A percentile compares a stretch with the other conserved stretches of the same genome.
Evolutionary conservation across 2,113 vertebrate species (phyloP).

Genomic region (Dendrocopos noguchii): DNA sequence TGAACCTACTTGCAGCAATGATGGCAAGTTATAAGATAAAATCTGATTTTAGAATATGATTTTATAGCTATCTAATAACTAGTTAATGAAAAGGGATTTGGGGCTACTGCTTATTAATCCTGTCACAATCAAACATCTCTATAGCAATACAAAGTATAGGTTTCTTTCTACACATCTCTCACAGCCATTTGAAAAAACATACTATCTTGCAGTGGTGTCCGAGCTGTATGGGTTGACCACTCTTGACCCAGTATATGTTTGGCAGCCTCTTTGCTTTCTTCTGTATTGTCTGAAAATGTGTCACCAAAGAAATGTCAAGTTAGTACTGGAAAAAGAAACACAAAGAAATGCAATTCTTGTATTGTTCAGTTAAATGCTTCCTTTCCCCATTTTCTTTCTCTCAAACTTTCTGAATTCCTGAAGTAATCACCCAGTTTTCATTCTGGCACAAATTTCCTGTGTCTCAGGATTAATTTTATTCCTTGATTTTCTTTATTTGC

Average conservation of each 20-base stretch:
- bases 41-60: neutral
- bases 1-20: neutral
- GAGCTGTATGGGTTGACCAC: neutral
- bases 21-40: neutral
- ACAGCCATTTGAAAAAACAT: neutral
- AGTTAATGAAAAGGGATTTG: neutral
- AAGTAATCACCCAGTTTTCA: neutral
- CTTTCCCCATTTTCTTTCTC: neutral
- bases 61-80: neutral
- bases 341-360: accelerated
- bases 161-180: neutral
- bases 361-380: neutral
- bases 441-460: neutral
- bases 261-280: neutral
- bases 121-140: neutral
- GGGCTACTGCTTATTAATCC: neutral
- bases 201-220: neutral
- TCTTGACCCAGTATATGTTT: neutral
- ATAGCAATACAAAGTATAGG: neutral
- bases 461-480: neutral
- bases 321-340: neutral
- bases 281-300: neutral
- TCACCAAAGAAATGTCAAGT: neutral
- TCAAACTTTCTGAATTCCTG: neutral
- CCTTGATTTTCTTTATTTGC: neutral